Conservation (phyloP, 2,797 vertebrate genomes). For the Hydrophis major region DNA sequence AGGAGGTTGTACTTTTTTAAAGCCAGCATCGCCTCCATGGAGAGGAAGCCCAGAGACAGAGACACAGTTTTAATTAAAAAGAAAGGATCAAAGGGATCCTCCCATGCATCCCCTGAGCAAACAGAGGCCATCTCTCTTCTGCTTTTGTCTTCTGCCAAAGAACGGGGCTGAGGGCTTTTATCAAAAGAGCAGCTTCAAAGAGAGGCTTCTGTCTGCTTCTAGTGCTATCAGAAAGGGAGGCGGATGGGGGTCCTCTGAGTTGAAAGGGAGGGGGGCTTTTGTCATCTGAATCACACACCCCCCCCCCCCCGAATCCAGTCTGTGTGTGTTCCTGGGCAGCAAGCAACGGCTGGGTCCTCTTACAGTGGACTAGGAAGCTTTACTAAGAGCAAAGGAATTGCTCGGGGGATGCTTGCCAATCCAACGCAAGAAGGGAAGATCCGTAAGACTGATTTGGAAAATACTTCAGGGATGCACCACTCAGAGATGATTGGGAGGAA, state of each 20-base stretch:
- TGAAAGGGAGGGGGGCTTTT: not conserved
- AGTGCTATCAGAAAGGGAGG: not conserved
- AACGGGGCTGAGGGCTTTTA: not conserved
- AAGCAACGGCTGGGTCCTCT: not conserved
- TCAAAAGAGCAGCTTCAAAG: slow-evolving; percentile 15
- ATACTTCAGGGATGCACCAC: not conserved
- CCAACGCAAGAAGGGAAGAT: too few relatives aligned
- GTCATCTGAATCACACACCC: not conserved
- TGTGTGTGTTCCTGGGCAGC: not conserved
- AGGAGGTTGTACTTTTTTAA: slow-evolving; percentile 7
- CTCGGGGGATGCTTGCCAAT: not conserved
- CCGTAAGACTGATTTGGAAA: not conserved
- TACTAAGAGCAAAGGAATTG: too few relatives aligned
- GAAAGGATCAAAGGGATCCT: slow-evolving; percentile 10
- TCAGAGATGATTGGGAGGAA: not conserved
- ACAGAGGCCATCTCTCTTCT: not conserved
- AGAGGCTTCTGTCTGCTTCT: not conserved
- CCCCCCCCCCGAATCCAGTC: not conserved
- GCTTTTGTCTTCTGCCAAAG: not conserved
- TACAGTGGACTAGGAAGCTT: not conserved
- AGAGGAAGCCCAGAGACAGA: slow-evolving; percentile 45
- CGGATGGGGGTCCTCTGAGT: not conserved
- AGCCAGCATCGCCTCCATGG: slow-evolving; percentile 11
- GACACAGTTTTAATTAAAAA: slow-evolving; percentile 30
- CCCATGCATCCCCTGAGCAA: not conserved